A percentile compares a stretch with the other conserved stretches of the same genome.
These are phyloP conservation scores for Cassiopea xamachana DNA, from an alignment of 30 jellyfish, hydroid and myxozoan species.

Conservation along the genomic window DNA sequence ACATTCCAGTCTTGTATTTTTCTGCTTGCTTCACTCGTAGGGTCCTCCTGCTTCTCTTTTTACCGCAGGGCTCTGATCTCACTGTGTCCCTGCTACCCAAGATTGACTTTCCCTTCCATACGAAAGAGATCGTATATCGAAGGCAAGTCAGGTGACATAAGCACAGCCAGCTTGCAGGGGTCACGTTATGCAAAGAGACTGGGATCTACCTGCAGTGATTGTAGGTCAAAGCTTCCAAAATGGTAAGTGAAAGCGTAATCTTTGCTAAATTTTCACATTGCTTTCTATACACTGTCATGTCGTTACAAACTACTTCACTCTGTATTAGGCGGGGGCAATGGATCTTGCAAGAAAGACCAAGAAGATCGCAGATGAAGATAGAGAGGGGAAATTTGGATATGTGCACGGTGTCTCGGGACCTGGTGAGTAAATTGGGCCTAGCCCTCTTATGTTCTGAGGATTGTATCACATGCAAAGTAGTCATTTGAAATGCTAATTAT, in stretches of 20 bases:
- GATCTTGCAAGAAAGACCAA: slow-evolving; percentile 75
- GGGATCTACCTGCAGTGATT: slow-evolving; percentile 71
- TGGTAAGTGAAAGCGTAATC: slow-evolving; percentile 35
- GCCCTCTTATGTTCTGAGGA: neutral
- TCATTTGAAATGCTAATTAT: too few relatives aligned
- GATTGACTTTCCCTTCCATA: too few relatives aligned
- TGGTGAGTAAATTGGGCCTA: slow-evolving; percentile 72
- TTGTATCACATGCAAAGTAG: neutral
- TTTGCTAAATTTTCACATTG: too few relatives aligned
- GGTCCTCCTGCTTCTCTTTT: too few relatives aligned
- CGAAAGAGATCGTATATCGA: neutral
- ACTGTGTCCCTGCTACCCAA: too few relatives aligned
- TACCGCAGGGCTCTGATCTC: too few relatives aligned
- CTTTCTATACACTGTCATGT: neutral
- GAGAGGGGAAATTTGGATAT: slow-evolving; percentile 88
- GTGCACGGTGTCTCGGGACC: slow-evolving; percentile 99
- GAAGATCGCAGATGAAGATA: slow-evolving; percentile 90
- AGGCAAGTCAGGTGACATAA: slow-evolving; percentile 49
- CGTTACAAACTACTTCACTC: neutral
- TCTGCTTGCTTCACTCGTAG: too few relatives aligned
- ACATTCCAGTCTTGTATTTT: too few relatives aligned
- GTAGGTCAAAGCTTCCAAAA: slow-evolving; percentile 66
- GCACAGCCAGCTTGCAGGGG: slow-evolving; percentile 52
- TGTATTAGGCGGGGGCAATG: slow-evolving; percentile 90
- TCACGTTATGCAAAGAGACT: slow-evolving; percentile 41